phyloP scores from a whole-genome alignment of 2,888 invertebrate genomes.

The Cyclophora albipunctata region DNA sequence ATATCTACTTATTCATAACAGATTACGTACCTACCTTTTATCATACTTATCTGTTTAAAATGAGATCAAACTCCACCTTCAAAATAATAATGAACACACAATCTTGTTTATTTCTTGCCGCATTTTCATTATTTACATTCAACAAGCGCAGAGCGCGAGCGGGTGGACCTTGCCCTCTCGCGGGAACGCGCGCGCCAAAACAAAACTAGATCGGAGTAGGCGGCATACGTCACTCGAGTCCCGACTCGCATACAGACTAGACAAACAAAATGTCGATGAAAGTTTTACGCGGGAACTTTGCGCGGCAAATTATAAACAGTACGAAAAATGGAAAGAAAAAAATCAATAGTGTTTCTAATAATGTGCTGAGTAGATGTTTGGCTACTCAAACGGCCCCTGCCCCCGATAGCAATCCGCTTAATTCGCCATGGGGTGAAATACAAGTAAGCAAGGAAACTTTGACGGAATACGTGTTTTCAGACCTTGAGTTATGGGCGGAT shows the following conservation, averaged over 20 bases:
- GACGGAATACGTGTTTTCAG: conserved; percentile 76
- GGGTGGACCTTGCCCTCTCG: conserved; percentile 58
- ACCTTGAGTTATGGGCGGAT: conserved; percentile 73
- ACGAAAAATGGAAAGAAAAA: conserved; percentile 39
- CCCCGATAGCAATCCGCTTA: conserved; percentile 44
- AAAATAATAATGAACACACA: too few relatives aligned
- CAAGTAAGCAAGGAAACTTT: conserved; percentile 73
- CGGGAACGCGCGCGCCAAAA: conserved; percentile 59
- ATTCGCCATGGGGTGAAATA: conserved; percentile 67
- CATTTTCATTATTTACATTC: conserved; percentile 33
- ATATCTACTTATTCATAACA: too few relatives aligned
- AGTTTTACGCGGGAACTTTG: conserved; percentile 61
- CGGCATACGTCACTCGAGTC: conserved; percentile 40
- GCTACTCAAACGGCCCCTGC: conserved; percentile 50
- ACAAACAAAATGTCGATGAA: conserved; percentile 65
- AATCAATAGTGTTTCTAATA: conserved; percentile 6
- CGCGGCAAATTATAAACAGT: conserved; percentile 51
- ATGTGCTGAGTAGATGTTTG: conserved; percentile 36
- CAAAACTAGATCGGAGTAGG: conserved; percentile 22
- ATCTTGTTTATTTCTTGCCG: conserved; percentile 26
- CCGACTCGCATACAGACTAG: conserved; percentile 44
- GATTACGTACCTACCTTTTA: too few relatives aligned
- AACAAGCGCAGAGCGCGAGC: conserved; percentile 37
- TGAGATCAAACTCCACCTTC: too few relatives aligned
- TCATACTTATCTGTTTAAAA: too few relatives aligned